Evolutionary conservation across 1,140 invertebrate species (phyloP), one percentile per base, ranked within the genome.

Genomic region (Drosophila subobscura): DNA sequence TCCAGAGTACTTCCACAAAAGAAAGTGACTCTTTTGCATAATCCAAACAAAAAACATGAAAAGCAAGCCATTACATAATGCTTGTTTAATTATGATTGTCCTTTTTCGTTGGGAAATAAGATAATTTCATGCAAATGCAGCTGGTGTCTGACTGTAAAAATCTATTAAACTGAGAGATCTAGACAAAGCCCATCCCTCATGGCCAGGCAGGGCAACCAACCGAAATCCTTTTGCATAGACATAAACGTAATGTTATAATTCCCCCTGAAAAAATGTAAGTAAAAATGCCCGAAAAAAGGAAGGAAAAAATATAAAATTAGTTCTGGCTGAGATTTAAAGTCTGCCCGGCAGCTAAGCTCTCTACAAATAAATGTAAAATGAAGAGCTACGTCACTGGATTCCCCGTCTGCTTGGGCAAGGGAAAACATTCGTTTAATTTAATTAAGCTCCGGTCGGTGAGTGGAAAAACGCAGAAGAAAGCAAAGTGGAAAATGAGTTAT

Each of bases 111-210:
- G 8, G 22, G 12, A 7, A 54, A 55, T 40, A 64, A 52, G 45
- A 44, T 45, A 29, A 51, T 52, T 42, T 50, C 53, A 86, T 80
- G 77, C 41, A 86, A 86, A 64, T 71, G 58, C 80, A 85, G 79
- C 76, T 85, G 79, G 55, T 76, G 76, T 60, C 70, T 72, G 59
- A 72, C 67, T 56, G 59, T 64, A 58, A 71, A 78, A 79, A 37
- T 64, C 76, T 66, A 85, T 85, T 85, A 72, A 72, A 65, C 40
- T 53, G 33, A 41, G 6, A 41, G 33, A 25, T 59, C 54, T 40
- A 65, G 51, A 33, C 65, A 20, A 46, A 33, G 37, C 29, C 63
- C 5, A 56, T 8, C 41, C 47, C 42, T 41, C 47, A 52, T 37
- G 33, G 33, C 1, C 8, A n/a, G 7, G 14, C 16, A 20, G 6